These are phyloP conservation scores for Drosophila miranda DNA, from an alignment of 1,140 invertebrate genomes.

Conservation along the genomic window DNA sequence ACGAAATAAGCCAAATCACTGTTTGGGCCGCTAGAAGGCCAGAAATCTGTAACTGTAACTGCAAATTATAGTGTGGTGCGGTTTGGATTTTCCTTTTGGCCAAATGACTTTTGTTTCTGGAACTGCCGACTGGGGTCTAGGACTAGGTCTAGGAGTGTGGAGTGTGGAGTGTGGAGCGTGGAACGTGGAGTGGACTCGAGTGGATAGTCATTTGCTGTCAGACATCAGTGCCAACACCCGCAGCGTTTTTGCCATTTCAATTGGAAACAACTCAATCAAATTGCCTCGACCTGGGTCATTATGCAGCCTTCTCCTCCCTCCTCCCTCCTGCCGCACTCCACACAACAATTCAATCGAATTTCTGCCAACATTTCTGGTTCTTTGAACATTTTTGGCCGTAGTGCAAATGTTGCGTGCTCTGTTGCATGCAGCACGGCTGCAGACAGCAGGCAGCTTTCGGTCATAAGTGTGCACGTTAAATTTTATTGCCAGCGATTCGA, in stretches of 20 bases:
- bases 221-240: slow-evolving; percentile 77
- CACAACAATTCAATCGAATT: slow-evolving; percentile 76
- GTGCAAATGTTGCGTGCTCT: slow-evolving; percentile 57
- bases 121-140: background rate
- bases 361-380: slow-evolving; percentile 63
- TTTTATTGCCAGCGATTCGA: slow-evolving; percentile 67
- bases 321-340: background rate
- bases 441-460: slow-evolving; percentile 10
- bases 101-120: slow-evolving; percentile 70
- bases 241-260: slow-evolving; percentile 74
- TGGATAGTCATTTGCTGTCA: slow-evolving; percentile 41
- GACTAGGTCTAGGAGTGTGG: too few species aligned
- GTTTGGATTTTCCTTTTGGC: slow-evolving; percentile 50
- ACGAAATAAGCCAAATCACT: slow-evolving; percentile 71
- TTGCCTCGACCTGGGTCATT: slow-evolving; percentile 67
- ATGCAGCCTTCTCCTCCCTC: slow-evolving; percentile 34
- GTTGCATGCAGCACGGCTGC: slow-evolving; percentile 25
- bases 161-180: slow-evolving; percentile 9
- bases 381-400: slow-evolving; percentile 51
- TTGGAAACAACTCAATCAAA: slow-evolving; percentile 81
- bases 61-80: slow-evolving; percentile 64
- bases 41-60: slow-evolving; percentile 76
- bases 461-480: slow-evolving; percentile 71
- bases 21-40: slow-evolving; percentile 50
- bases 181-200: slow-evolving; percentile 7